phyloP scores from a whole-genome alignment of 2,797 vertebrate genomes.

The Falco novaeseelandiae region DNA sequence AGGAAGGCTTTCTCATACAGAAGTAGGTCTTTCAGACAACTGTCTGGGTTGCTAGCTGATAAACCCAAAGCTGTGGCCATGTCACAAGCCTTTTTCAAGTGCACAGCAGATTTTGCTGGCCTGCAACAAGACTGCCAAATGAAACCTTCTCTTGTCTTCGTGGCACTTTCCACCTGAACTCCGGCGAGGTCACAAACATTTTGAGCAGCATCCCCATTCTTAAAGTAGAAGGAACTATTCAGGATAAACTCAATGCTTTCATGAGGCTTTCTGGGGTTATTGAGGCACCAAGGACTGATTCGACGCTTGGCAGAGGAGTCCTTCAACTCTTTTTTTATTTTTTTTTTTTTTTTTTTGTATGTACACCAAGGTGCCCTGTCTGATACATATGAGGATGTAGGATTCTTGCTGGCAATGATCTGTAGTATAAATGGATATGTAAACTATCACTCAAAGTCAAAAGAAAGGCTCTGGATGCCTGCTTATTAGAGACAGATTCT shows the following conservation, averaged over 20 bases:
- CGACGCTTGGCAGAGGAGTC: not conserved
- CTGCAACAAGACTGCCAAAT: not conserved
- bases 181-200: not conserved
- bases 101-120: not conserved
- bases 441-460: not conserved
- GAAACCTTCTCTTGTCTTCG: not conserved
- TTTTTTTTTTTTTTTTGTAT: not conserved
- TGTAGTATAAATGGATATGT: not conserved
- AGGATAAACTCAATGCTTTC: not conserved
- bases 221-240: not conserved
- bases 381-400: not conserved
- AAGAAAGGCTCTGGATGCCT: not conserved
- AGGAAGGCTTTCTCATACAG: not conserved
- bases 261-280: not conserved
- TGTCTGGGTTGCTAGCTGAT: not conserved
- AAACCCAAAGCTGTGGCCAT: not conserved
- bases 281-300: not conserved
- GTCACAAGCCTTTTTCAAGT: not conserved
- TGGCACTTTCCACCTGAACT: not conserved
- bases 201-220: not conserved
- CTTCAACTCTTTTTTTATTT: not conserved
- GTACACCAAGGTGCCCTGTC: not conserved
- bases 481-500: not conserved
- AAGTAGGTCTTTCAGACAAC: not conserved
- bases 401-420: not conserved